These are phyloP conservation scores for Drosophila mulleri DNA, from an alignment of 2,888 invertebrate genomes.

Conservation along the genomic window DNA sequence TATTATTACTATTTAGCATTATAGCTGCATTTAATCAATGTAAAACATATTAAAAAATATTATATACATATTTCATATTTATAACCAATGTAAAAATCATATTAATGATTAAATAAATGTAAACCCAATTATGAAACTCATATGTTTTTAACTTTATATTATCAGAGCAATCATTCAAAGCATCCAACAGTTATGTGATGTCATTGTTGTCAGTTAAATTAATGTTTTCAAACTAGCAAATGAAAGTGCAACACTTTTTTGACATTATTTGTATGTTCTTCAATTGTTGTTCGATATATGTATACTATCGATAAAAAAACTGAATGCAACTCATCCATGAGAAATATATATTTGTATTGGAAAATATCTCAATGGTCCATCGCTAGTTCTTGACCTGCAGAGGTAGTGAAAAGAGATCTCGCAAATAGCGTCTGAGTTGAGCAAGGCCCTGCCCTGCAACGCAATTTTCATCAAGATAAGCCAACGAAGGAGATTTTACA, in stretches of 20 bases:
- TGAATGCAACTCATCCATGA: neutral
- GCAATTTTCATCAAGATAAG: constrained; percentile 65
- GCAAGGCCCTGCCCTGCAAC: constrained; percentile 49
- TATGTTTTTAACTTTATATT: neutral
- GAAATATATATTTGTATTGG: neutral
- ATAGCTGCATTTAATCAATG: too few species aligned
- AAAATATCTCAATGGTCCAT: constrained; percentile 5
- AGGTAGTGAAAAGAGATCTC: constrained; percentile 36
- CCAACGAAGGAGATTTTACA: constrained; percentile 77
- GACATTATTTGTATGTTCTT: neutral
- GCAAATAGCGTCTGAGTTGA: constrained; percentile 9
- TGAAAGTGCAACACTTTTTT: neutral
- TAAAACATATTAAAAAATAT: neutral
- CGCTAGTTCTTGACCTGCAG: constrained; percentile 43
- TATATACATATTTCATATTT: neutral
- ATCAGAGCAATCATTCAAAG: neutral
- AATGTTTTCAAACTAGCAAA: neutral
- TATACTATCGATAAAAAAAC: neutral
- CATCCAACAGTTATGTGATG: too few species aligned
- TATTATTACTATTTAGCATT: neutral
- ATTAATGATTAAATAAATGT: neutral
- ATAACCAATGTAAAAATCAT: neutral
- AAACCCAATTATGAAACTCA: too few species aligned
- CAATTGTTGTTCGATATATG: too few species aligned
- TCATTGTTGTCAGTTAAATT: too few species aligned